Conservation (phyloP, 2,888 invertebrate genomes). For the Gnatocerus cornutus region DNA sequence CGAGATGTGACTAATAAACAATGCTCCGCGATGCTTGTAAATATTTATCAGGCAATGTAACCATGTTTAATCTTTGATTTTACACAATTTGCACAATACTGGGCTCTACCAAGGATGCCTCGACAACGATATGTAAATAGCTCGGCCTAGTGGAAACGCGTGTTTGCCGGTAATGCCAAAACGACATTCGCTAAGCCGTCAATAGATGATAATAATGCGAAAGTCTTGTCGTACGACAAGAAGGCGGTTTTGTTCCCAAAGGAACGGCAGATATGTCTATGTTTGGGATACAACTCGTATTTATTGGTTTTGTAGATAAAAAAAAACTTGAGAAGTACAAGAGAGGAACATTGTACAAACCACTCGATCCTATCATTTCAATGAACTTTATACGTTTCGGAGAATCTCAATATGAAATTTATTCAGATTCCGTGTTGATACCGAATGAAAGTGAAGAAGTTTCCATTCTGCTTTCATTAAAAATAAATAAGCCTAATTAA, state of each 20-base stretch:
- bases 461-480: too few species aligned
- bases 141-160: conserved; percentile 20
- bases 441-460: too few species aligned
- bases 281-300: conserved; percentile 26
- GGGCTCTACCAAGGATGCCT: conserved; percentile 27
- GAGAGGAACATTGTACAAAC: conserved; percentile 34
- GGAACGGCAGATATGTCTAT: not conserved
- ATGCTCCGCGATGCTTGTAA: conserved; percentile 41
- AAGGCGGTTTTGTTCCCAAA: not conserved
- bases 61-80: conserved; percentile 45
- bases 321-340: conserved; percentile 24
- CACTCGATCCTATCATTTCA: conserved; percentile 8
- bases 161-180: conserved; percentile 13
- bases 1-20: conserved; percentile 55
- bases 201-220: conserved; percentile 17
- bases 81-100: conserved; percentile 43
- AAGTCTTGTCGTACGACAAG: conserved; percentile 15
- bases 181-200: conserved; percentile 11
- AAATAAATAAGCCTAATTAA: too few species aligned
- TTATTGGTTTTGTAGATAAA: conserved; percentile 37
- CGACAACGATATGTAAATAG: conserved; percentile 42
- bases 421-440: too few species aligned
- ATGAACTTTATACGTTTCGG: conserved; percentile 33
- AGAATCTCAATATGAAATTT: not conserved
- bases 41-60: conserved; percentile 46